These are phyloP conservation scores for Diachasma alloeum DNA, from an alignment of 1,140 invertebrate species.

Conservation along the genomic window DNA sequence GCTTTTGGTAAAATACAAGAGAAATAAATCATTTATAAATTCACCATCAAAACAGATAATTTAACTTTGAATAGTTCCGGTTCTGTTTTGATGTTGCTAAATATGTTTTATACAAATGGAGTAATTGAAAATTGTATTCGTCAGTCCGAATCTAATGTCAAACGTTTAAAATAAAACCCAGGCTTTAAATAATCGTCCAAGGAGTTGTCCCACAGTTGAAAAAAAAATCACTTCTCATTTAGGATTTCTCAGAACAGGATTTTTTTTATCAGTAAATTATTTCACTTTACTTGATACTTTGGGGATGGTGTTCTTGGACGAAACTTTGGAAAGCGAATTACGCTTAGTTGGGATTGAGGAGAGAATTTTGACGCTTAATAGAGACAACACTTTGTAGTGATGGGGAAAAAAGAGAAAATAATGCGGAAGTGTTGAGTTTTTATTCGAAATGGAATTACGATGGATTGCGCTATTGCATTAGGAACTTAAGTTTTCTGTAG, in stretches of 20 bases:
- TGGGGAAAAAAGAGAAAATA: background rate
- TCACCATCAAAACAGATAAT: background rate
- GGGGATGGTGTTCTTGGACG: background rate
- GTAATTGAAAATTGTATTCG: background rate
- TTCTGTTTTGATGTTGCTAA: background rate
- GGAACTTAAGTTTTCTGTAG: background rate
- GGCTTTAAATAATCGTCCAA: conserved; percentile 8
- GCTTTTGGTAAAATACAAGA: no score
- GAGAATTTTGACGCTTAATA: background rate
- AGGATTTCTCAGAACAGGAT: background rate
- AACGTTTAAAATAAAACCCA: background rate
- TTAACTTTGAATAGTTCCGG: background rate
- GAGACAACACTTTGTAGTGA: background rate
- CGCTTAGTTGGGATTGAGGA: background rate
- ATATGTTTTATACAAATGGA: background rate
- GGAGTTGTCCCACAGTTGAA: background rate
- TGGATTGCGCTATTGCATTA: background rate
- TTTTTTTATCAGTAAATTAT: no score
- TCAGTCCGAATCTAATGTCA: conserved; percentile 5
- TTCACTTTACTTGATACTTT: background rate
- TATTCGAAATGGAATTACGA: conserved; percentile 1
- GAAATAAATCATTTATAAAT: no score
- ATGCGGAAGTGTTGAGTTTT: background rate
- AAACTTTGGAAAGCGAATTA: background rate
- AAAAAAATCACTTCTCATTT: background rate